Base-by-base conservation (phyloP, 2,888 invertebrate species). In the Barypeithes pellucidus region DNA sequence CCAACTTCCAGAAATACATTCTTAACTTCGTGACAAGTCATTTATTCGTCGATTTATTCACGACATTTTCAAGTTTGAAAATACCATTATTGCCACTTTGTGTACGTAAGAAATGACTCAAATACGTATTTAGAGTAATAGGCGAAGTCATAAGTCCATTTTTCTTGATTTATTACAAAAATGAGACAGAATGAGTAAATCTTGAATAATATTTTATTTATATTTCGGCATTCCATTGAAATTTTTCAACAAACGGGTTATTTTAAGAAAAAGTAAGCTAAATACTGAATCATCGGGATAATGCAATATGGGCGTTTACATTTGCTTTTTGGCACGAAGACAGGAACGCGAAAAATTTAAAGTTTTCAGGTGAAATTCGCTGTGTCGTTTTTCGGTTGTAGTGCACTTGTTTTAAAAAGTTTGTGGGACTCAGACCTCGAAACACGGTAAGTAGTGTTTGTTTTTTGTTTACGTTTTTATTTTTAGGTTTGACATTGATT, bases 281-380 rank as follows among this genome's bases (percentile, higher is more conserved):
- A 71, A 60, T 29, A 50, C 33, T 75, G 72, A 75, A 20, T 75
- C 75, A 75, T 39, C 22, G 18, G 33, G 7, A 59, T 65, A 69
- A 63, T 65, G 54, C 62, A 52, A 68, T 22, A 47, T 39, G 45
- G 69, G 54, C 61, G 73, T 36, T 66, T 54, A 61, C 33, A 36
- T n/a, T 24, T 16, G 24, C 36, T 12, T 66, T 45, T 72, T 75
- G 75, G 75, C 75, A 63, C 1, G 1, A 22, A 16, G 36, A 72
- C 75, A 68, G 59, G 20, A 62, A 66, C 66, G 43, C 14, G 43
- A 59, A 39, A 43, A 60, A 29, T 59, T 39, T 18, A 16, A 57
- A 68, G 16, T 43, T 52, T 59, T 57, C 67, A 68, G 73, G 73
- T 73, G 68, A 68, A 73, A 63, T 24, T 50, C 39, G 18, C 16